Percentiles rank a stretch among this genome's conserved stretches.
These are phyloP conservation scores for Eretmochelys imbricata DNA, from an alignment of 2,113 vertebrate species.

Conservation along the genomic window DNA sequence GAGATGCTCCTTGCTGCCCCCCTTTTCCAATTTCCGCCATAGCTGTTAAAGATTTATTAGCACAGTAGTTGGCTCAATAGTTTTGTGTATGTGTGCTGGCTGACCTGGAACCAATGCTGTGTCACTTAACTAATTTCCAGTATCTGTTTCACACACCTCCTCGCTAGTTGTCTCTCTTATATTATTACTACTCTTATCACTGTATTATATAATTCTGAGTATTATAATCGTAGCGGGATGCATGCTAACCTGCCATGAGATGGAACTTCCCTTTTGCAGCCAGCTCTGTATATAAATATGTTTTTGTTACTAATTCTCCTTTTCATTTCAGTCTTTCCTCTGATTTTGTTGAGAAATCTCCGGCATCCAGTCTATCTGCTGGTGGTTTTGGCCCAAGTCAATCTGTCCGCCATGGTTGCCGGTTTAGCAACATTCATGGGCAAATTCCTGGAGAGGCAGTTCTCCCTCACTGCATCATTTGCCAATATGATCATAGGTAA, in stretches of 20 bases:
- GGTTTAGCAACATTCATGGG: slow-evolving; percentile 92
- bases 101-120: not conserved
- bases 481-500: slow-evolving; percentile 92
- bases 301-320: not conserved
- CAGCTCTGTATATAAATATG: not conserved
- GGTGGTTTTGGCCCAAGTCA: slow-evolving; percentile 91
- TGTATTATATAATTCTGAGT: not conserved
- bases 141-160: not conserved
- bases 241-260: not conserved
- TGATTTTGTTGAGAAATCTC: slow-evolving; percentile 85
- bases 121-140: not conserved
- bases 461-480: slow-evolving; percentile 82
- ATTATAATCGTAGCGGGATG: not conserved
- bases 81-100: not conserved
- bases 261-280: not conserved
- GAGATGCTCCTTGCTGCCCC: not conserved
- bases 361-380: slow-evolving; percentile 87
- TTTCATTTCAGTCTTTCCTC: slow-evolving; percentile 85
- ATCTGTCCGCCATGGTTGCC: slow-evolving; percentile 84
- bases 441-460: slow-evolving; percentile 94
- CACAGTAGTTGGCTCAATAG: not conserved
- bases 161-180: not conserved
- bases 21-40: not conserved
- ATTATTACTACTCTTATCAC: not conserved
- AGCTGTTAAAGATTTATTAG: not conserved